Conservation (phyloP, 1,140 invertebrate genomes). For the Chlorops oryzae region DNA sequence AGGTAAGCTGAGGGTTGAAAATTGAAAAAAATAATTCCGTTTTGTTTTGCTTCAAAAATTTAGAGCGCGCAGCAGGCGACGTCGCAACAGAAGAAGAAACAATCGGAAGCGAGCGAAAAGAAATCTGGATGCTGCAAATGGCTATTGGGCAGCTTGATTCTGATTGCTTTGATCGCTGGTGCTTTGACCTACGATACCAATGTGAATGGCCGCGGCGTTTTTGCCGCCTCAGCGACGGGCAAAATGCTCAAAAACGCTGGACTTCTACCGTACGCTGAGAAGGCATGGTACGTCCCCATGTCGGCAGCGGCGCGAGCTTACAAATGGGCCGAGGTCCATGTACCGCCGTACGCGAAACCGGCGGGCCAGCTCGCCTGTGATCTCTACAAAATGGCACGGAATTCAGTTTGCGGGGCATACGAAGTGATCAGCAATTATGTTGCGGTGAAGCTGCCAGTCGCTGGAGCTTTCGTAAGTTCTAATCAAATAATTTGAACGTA, state of each 20-base stretch:
- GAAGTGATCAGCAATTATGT: slow-evolving; percentile 51
- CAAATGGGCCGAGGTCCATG: slow-evolving; percentile 58
- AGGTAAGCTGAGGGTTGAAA: slow-evolving; percentile 26
- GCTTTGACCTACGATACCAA: slow-evolving; percentile 44
- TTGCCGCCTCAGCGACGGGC: slow-evolving; percentile 47
- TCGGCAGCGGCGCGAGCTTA: slow-evolving; percentile 54
- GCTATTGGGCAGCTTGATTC: slow-evolving; percentile 52
- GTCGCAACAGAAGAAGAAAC: slow-evolving; percentile 39
- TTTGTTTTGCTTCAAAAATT: neutral
- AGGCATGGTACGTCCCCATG: slow-evolving; percentile 53
- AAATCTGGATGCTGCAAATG: slow-evolving; percentile 53
- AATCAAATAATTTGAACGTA: no score
- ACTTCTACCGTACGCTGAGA: slow-evolving; percentile 55
- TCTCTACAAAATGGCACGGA: slow-evolving; percentile 51
- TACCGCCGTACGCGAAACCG: slow-evolving; percentile 59
- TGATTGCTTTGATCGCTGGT: slow-evolving; percentile 50
- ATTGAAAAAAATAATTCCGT: slow-evolving; percentile 1
- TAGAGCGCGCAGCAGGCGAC: slow-evolving; percentile 37
- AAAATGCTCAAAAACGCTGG: slow-evolving; percentile 57
- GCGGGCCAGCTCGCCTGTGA: slow-evolving; percentile 58
- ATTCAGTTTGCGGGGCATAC: slow-evolving; percentile 51
- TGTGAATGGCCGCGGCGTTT: slow-evolving; percentile 40
- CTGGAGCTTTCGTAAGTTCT: slow-evolving; percentile 55
- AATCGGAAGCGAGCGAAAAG: slow-evolving; percentile 37
- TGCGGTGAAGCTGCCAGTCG: slow-evolving; percentile 54